Evolutionary conservation across 2,888 invertebrate genomes (phyloP), one percentile per base, ranked within the genome.

Genomic region (Archips xylosteana): DNA sequence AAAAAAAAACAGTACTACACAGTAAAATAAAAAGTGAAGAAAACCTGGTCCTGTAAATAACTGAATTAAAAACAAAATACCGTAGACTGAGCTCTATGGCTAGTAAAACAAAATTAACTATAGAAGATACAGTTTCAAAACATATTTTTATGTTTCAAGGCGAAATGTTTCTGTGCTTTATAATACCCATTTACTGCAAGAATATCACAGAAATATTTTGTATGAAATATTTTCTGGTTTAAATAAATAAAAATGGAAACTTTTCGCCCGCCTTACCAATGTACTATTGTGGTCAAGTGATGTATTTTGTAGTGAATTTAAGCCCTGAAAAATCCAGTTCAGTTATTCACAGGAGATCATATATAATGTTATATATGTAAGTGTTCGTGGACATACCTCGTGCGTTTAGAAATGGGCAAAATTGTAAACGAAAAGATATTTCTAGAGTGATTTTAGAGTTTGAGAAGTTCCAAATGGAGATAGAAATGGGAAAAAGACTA

Each of bases 261-360:
- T 57, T 64, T 68, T 12, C 39, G 59, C 9, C 68, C 47, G 32
- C 59, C 23, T 62, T 67, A 73, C 73, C 64, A 42, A 47, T 23
- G 34, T 57, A 57, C 71, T 71, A 66, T 66, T 66, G 71, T 71
- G 54, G 71, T 66, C 45, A 69, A 71, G 71, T 75, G 71, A 64
- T 75, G 70, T 63, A 74, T 75, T 70, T 47, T 59, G 71, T 63
- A 54, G 63, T 74, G 64, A 71, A 45, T 39, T 54, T 71, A 39
- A 64, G 60, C 64, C 71, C 74, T 77, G 75, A 79, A 80, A 77
- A 80, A 77, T 71, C 78, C 79, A 80, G 72, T 76, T 90, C 91
- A 92, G 92, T 92, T 93, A 93, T 93, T 92, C 89, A 92, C 93
- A 92, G 91, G 92, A 80, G 59, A 45, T 78, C 34, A 69, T 59